These are phyloP conservation scores for Hydropotes inermis DNA, from an alignment of 2,113 vertebrate species.

Conservation along the genomic window DNA sequence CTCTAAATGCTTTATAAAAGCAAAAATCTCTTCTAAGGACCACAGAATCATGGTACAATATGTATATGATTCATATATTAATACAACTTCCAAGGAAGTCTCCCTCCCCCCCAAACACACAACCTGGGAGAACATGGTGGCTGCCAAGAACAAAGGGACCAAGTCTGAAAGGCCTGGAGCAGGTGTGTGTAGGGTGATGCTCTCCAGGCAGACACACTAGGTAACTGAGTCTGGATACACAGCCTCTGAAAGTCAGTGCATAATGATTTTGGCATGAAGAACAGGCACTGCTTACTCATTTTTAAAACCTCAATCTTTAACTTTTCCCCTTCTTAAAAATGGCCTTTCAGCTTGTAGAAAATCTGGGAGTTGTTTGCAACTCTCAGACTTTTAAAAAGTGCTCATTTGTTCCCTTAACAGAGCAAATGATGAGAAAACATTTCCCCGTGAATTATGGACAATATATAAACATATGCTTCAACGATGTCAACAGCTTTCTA, in stretches of 20 bases:
- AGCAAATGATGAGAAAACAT: neutral
- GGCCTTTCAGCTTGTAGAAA: conserved; percentile 39
- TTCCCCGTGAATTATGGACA: neutral
- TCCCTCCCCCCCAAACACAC: neutral
- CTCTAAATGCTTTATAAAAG: conserved; percentile 44
- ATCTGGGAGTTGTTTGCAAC: conserved; percentile 25
- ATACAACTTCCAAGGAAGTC: neutral
- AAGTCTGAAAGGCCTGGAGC: neutral
- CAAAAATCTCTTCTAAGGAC: neutral
- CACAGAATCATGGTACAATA: neutral
- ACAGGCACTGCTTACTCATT: neutral
- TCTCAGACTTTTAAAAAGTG: conserved; percentile 29
- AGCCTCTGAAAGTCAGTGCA: neutral
- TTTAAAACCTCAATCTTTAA: conserved; percentile 19
- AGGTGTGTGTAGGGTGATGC: neutral
- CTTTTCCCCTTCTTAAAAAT: neutral
- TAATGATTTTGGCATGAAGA: neutral
- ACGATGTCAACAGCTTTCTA: neutral
- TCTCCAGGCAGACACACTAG: neutral
- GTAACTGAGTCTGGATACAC: neutral
- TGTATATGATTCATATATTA: neutral
- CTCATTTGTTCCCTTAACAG: conserved; percentile 29
- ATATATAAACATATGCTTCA: neutral
- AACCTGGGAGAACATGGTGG: neutral
- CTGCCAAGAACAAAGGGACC: neutral